Conservation (phyloP, 2,113 vertebrate genomes). For the Montifringilla adamsi region DNA sequence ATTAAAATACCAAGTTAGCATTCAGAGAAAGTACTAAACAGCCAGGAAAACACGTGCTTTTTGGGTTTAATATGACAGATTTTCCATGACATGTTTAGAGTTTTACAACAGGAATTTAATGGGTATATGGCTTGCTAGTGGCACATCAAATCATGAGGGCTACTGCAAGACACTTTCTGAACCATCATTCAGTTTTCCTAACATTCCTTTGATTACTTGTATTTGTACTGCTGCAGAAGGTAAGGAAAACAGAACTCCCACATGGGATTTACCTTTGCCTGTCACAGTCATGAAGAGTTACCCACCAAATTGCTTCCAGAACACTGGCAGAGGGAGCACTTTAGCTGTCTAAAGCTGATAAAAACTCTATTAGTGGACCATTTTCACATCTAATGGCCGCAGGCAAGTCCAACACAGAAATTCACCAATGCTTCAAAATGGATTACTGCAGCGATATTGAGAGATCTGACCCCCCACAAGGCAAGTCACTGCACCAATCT, state of each 20-base stretch:
- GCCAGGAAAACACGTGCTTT: not conserved
- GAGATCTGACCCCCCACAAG: not conserved
- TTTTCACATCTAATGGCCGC: not conserved
- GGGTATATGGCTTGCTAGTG: not conserved
- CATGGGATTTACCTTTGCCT: conserved; percentile 14
- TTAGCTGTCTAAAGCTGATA: conserved; percentile 10
- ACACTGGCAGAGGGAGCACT: conserved; percentile 1
- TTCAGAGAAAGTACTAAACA: not conserved
- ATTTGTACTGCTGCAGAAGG: not conserved
- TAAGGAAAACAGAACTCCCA: not conserved
- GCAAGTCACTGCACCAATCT: not conserved
- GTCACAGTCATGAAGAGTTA: conserved; percentile 15
- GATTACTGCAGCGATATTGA: not conserved
- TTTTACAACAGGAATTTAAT: not conserved
- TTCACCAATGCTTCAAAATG: conserved; percentile 9
- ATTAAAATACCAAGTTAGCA: not conserved
- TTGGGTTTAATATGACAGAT: not conserved
- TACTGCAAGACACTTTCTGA: not conserved
- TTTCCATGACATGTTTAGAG: not conserved
- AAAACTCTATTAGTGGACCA: conserved; percentile 37
- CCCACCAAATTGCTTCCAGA: conserved; percentile 27
- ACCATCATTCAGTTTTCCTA: not conserved
- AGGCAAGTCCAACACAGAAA: conserved; percentile 28
- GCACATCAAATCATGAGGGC: not conserved
- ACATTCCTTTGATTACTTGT: not conserved